Evolutionary conservation across 2,797 vertebrate species (phyloP).

Genomic region (Falco rusticolus): DNA sequence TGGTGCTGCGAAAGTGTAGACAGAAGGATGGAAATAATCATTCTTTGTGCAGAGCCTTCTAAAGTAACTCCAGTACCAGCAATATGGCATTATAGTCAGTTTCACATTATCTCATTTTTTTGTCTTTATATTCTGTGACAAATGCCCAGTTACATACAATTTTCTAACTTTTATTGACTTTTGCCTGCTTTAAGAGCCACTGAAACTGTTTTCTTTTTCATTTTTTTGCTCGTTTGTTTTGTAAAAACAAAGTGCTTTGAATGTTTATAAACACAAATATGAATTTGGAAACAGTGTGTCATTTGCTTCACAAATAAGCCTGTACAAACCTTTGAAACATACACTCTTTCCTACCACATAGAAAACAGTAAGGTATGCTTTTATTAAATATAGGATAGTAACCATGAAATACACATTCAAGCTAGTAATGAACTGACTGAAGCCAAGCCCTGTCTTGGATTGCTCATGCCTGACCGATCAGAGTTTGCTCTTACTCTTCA

Average conservation of each 20-base stretch:
- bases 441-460: background rate
- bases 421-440: background rate
- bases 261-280: background rate
- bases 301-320: background rate
- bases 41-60: background rate
- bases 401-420: background rate
- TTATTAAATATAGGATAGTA: background rate
- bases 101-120: background rate
- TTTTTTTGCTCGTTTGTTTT: background rate
- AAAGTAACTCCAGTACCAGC: background rate
- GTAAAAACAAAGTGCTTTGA: background rate
- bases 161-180: background rate
- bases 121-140: background rate
- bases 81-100: background rate
- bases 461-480: background rate
- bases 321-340: background rate
- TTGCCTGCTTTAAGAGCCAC: background rate
- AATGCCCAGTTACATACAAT: background rate
- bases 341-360: background rate
- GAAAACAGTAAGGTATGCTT: background rate
- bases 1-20: background rate
- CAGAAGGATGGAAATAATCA: background rate
- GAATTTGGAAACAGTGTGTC: background rate
- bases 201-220: accelerated
- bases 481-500: background rate